Conservation (phyloP, 2,113 vertebrate genomes). For the Epinephelus lanceolatus region DNA sequence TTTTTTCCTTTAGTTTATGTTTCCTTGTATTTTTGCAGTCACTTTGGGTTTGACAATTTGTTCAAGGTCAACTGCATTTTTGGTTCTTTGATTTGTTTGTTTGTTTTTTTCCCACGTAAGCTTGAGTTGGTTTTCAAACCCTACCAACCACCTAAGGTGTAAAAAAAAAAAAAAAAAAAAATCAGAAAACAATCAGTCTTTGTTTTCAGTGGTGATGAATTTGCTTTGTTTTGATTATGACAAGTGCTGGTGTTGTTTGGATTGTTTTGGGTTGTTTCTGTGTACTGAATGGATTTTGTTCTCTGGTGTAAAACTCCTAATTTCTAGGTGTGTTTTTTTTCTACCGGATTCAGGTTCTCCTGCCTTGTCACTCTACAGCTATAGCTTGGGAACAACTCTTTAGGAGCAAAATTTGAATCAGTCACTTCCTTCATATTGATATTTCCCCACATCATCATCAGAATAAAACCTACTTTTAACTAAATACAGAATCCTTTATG, state of each 20-base stretch:
- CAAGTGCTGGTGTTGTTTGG: conserved; percentile 78
- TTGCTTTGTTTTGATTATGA: conserved; percentile 84
- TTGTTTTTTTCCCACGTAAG: conserved; percentile 51
- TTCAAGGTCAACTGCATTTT: conserved; percentile 81
- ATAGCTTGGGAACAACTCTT: not conserved
- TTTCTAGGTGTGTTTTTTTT: conserved; percentile 79
- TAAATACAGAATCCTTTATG: conserved; percentile 2
- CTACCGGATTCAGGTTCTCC: conserved; percentile 84
- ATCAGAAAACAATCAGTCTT: conserved; percentile 61
- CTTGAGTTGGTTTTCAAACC: conserved; percentile 80
- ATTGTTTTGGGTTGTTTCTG: conserved; percentile 81
- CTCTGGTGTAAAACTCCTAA: conserved; percentile 76
- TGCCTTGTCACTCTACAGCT: conserved; percentile 68
- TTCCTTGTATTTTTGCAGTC: conserved; percentile 81
- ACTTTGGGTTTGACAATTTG: conserved; percentile 81
- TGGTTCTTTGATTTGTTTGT: conserved; percentile 77
- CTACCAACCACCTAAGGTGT: conserved; percentile 71
- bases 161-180: conserved; percentile 32
- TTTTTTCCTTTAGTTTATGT: conserved; percentile 70
- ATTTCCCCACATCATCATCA: not conserved
- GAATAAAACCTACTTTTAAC: conserved; percentile 10
- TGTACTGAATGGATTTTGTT: conserved; percentile 78
- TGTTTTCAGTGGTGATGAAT: conserved; percentile 83
- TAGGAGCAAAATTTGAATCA: conserved; percentile 18
- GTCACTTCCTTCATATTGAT: not conserved